Percentiles rank a stretch among this genome's conserved stretches.
These are phyloP conservation scores for Petrocephalus microphthalmus DNA, from an alignment of 2,113 vertebrate species.

Conservation along the genomic window DNA sequence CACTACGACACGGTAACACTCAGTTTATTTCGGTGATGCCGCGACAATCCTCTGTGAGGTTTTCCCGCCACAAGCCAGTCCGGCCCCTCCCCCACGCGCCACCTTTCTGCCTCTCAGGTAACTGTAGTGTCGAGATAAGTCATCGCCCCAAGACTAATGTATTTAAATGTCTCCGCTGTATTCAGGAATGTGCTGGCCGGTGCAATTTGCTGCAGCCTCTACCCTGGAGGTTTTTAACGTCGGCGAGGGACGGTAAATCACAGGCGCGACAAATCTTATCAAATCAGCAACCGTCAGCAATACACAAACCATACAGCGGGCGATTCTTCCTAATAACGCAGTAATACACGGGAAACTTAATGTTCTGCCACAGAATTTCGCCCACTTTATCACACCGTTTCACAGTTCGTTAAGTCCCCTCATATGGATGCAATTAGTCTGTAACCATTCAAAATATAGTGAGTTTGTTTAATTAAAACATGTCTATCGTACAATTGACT, in stretches of 20 bases:
- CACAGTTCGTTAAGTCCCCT: not conserved
- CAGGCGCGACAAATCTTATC: slow-evolving; percentile 47
- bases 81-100: not conserved
- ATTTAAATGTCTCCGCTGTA: slow-evolving; percentile 57
- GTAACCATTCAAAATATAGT: not conserved
- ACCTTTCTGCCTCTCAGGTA: slow-evolving; percentile 41
- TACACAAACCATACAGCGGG: slow-evolving; percentile 32
- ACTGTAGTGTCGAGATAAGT: slow-evolving; percentile 53
- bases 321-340: slow-evolving; percentile 42
- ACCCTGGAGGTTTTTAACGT: slow-evolving; percentile 25
- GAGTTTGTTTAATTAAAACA: not conserved
- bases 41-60: not conserved
- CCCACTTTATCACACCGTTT: not conserved
- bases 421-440: not conserved
- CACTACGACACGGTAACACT: not conserved
- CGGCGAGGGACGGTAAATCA: slow-evolving; percentile 47
- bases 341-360: slow-evolving; percentile 23
- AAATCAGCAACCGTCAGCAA: slow-evolving; percentile 45
- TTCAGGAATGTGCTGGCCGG: slow-evolving; percentile 51
- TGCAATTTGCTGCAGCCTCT: slow-evolving; percentile 44
- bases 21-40: not conserved
- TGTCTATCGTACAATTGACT: not conserved
- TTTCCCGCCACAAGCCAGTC: not conserved
- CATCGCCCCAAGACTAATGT: slow-evolving; percentile 54
- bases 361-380: not conserved